These are phyloP conservation scores for Sebastes minor DNA, from an alignment of 2,797 vertebrate genomes.

Conservation along the genomic window DNA sequence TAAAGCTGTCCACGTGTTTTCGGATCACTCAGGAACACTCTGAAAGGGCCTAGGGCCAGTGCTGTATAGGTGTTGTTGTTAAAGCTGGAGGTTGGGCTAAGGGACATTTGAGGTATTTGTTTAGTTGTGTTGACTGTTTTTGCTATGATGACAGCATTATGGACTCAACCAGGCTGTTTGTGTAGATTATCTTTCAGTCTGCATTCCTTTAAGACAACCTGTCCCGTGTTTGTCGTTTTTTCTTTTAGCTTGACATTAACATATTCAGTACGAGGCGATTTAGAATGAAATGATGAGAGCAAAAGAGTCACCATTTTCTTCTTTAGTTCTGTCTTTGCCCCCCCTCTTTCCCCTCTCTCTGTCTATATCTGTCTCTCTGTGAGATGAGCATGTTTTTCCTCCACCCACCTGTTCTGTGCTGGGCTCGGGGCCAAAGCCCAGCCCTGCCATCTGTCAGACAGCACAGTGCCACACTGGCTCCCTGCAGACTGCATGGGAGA, in stretches of 20 bases:
- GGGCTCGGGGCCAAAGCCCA: slow-evolving; percentile 53
- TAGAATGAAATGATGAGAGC: background rate
- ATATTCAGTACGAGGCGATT: background rate
- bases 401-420: slow-evolving; percentile 60
- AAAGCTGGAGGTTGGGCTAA: background rate
- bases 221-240: background rate
- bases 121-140: slow-evolving; percentile 2
- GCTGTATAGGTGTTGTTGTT: background rate
- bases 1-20: no score
- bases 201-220: background rate
- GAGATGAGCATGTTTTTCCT: slow-evolving; percentile 58
- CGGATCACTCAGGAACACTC: no score
- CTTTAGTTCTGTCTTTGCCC: background rate
- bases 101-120: slow-evolving; percentile 7
- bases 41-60: background rate
- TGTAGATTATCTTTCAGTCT: background rate
- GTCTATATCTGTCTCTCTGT: slow-evolving; percentile 37
- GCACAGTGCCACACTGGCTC: slow-evolving; percentile 41
- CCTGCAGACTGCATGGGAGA: slow-evolving; percentile 29
- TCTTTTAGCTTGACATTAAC: background rate
- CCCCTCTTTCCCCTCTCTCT: background rate
- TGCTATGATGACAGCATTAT: background rate
- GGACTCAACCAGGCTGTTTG: background rate
- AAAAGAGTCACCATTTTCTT: slow-evolving; percentile 2
- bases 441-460: slow-evolving; percentile 65